These are phyloP conservation scores for Tenebrosternarchus preto DNA, from an alignment of 2,113 vertebrate genomes.

Conservation along the genomic window DNA sequence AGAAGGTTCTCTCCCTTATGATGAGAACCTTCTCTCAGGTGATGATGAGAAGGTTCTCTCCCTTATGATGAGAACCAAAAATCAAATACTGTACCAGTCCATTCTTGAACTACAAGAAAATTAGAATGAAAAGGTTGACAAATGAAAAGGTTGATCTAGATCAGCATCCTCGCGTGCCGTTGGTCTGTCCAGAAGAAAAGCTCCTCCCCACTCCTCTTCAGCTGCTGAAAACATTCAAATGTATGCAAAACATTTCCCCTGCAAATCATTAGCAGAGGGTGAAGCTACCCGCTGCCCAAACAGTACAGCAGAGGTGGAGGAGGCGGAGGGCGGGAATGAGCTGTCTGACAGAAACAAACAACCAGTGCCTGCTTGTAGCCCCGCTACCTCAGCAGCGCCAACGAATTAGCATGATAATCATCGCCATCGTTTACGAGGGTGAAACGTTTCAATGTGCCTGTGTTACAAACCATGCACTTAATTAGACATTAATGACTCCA, in stretches of 20 bases:
- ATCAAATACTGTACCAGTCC: too few relatives aligned
- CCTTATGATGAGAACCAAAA: too few relatives aligned
- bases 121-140: too few relatives aligned
- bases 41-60: too few relatives aligned
- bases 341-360: conserved; percentile 46
- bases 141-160: too few relatives aligned
- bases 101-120: too few relatives aligned
- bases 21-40: too few relatives aligned
- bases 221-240: conserved; percentile 42
- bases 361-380: conserved; percentile 47
- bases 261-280: conserved; percentile 48
- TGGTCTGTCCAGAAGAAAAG: conserved; percentile 5
- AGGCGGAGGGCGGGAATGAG: conserved; percentile 33
- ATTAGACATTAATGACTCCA: conserved; percentile 90
- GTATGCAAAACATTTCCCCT: conserved; percentile 49
- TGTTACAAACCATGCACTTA: conserved; percentile 91
- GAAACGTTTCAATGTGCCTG: conserved; percentile 92
- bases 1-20: too few relatives aligned
- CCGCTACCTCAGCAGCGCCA: conserved; percentile 51
- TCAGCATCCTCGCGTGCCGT: too few relatives aligned
- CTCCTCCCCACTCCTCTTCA: conserved; percentile 9
- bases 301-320: conserved; percentile 6
- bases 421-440: conserved; percentile 90
- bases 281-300: conserved; percentile 44
- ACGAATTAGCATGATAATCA: conserved; percentile 82